Evolutionary conservation across 2,113 vertebrate species (phyloP), one percentile per base, ranked within the genome.

Genomic region (Ardeotis arabs): DNA sequence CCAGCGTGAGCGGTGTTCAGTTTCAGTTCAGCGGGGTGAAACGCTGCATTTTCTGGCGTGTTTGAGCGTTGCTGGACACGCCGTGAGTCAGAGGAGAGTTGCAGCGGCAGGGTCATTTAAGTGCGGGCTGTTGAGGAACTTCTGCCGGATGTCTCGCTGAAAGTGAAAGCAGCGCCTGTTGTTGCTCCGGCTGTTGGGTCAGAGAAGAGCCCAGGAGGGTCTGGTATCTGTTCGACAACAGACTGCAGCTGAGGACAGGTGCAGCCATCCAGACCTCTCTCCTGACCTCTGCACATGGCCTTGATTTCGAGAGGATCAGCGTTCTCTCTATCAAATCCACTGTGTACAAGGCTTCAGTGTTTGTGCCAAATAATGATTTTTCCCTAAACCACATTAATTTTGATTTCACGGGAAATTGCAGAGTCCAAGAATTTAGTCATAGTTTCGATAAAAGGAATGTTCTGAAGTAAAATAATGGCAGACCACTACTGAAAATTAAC

Each of bases 281-380:
- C 52, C 58, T 25, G 10, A 28, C 39, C 19, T 62, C 29, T 25
- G 41, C 25, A 29, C 5, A 0, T 16, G 16, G 28, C 8, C 7
- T 45, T 29, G n/a, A 41, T 52, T 41, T 22, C 22, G 27, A 37
- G 16, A 13, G 0, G 0, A 14, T 13, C 6, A 11, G 4, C 1
- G 0, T 66, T 70, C 37, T 53, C 12, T 35, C 37, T 47, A 14
- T 17, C 1, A 45, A 80, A 37, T 56, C 52, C 59, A 35, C 14
- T 56, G 53, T 12, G 10, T 29, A 3, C 7, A 56, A 13, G 41
- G 27, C 25, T 55, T 56, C 16, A 14, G 14, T 35, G 14, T n/a
- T 67, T 23, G 10, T 75, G 27, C 22, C 22, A 33, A 62, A 56
- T 22, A 49, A 52, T 39, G n/a, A 5, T 33, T 70, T 59, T 35